Evolutionary conservation across 2,113 vertebrate genomes (phyloP), one percentile per base, ranked within the genome.

Genomic region (Cynoglossus semilaevis): DNA sequence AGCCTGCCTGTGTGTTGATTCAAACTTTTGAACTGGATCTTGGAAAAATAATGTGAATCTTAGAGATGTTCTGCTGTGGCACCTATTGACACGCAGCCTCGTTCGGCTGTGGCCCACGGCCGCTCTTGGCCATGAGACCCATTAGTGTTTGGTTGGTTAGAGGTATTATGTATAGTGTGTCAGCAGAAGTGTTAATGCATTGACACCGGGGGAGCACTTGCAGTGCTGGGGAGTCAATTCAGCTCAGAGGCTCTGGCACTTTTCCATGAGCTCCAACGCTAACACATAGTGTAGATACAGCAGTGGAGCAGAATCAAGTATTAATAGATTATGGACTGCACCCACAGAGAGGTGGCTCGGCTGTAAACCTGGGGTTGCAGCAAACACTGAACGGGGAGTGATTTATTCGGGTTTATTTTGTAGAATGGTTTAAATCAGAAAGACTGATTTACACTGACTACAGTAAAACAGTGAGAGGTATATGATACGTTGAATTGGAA

Each of bases 141-240:
- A 52, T 66, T 70, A 51, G 43, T 69, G 58, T 77, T 79, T 76
- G 65, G 58, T 77, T 66, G 54, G 63, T 77, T 76, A 67, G 65
- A 72, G 71, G 60, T 84, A 66, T 80, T 74, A 70, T 70, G 66
- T 58, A 63, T 37, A 61, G 76, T 15, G 15, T 80, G 73, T 76
- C 81, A 82, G 69, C 37, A 47, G 67, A 62, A 61, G 52, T 77
- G 73, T 72, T 81, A 80, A 83, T 85, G 67, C 65, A 64, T 80
- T 78, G 72, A 70, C 72, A 58, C 79, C 60, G 47, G 54, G 66
- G 72, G 77, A 85, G 61, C 61, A 62, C 50, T 62, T 61, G 44
- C 9, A 8, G 50, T 50, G 52, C 64, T 63, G 52, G 62, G 57
- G 38, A 81, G 76, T 83, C 74, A 63, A 74, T 76, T 87, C 80